Evolutionary conservation across 2,797 vertebrate species (phyloP), one percentile per base, ranked within the genome.

Genomic region (Staurois parvus): DNA sequence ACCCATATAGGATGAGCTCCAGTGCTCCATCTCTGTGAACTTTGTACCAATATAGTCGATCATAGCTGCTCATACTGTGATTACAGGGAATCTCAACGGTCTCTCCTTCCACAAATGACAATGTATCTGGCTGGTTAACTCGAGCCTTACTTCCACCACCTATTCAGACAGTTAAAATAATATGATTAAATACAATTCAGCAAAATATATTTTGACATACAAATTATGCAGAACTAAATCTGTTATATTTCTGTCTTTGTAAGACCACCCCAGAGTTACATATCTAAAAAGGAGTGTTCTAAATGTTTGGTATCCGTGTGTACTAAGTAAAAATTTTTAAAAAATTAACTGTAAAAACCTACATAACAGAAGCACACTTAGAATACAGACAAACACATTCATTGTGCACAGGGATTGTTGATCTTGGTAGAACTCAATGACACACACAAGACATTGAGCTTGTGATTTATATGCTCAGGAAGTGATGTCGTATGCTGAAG

Each of bases 21-120:
- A 52, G 56, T 5, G 19, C 76, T 26, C 4, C 4, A 4, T 32
- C 52, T 6, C 5, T 7, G 11, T 29, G 19, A 21, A 26, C n/a
- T 32, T 72, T 70, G 40, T 85, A 85, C 83, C 83, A 85, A 7
- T 28, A 9, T 28, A 85, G 28, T 67, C 7, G 32, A 1, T 67
- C 8, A 21, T 79, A 66, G 17, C 0, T 56, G 4, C 15, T 66
- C 13, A 83, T 83, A 34, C n/a, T 64, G 40, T 83, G 81, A 11
- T 67, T 83, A 68, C 81, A 83, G 15, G 37, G 3, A 11, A 83
- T 76, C 45, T 48, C 37, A 30, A 42, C 37, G 17, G 15, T 19
- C 19, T 75, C n/a, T 37, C 72, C 81, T 42, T 66, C n/a, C 12
- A 45, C 17, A 76, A 68, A 64, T 21, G 40, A 67, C 10, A 83